Percentiles rank a stretch among this genome's conserved stretches.
phyloP scores from a whole-genome alignment of 2,113 vertebrate species.

The Notarius quadriscutis region DNA sequence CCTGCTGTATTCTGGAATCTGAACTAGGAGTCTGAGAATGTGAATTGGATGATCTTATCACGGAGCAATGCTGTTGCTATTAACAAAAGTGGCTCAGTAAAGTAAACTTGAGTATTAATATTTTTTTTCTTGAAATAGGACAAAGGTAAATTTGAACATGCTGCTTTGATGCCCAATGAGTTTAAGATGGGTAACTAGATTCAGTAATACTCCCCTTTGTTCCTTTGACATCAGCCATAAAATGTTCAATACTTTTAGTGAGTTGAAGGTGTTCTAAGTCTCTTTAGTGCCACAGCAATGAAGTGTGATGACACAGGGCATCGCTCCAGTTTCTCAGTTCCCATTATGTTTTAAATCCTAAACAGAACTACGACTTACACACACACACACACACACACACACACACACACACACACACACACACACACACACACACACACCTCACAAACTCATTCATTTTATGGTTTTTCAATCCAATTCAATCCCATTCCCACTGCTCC shows the following conservation, averaged over 20 bases:
- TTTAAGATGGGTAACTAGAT: not conserved
- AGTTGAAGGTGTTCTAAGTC: conserved; percentile 9
- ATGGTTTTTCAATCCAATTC: conserved; percentile 36
- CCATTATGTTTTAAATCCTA: conserved; percentile 19
- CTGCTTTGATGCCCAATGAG: not conserved
- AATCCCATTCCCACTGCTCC: conserved; percentile 1
- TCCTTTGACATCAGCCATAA: not conserved
- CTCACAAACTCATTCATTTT: conserved; percentile 23
- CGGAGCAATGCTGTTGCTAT: not conserved
- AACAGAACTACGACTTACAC: not conserved
- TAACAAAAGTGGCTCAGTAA: not conserved
- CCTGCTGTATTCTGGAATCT: not conserved
- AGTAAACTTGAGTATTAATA: not conserved
- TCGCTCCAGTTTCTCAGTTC: conserved; percentile 4
- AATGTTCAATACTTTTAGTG: not conserved
- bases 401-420: not conserved
- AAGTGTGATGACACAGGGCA: not conserved
- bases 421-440: not conserved
- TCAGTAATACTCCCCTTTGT: not conserved
- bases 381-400: conserved; percentile 2
- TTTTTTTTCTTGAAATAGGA: not conserved
- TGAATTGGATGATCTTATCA: not conserved
- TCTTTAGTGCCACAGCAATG: not conserved
- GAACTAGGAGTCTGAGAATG: not conserved
- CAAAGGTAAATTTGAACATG: not conserved